phyloP scores from a whole-genome alignment of 2,888 invertebrate genomes.

The Steinernema carpocapsae region DNA sequence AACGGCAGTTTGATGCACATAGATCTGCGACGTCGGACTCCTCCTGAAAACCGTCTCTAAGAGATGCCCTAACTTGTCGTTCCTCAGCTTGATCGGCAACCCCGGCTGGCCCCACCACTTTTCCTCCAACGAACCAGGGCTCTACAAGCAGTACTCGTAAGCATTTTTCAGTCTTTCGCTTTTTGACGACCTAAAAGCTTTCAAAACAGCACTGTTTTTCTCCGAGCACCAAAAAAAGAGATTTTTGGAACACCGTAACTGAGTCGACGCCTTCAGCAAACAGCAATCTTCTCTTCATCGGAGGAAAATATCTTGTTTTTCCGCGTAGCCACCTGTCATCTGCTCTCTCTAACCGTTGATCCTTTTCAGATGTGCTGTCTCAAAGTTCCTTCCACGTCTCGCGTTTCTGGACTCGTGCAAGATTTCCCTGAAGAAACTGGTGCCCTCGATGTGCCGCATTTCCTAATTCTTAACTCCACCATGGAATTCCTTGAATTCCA shows the following conservation, averaged over 20 bases:
- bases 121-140: neutral
- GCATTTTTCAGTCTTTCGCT: slow-evolving; percentile 6
- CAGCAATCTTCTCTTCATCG: too few relatives aligned
- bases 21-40: slow-evolving; percentile 55
- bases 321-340: too few relatives aligned
- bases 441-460: slow-evolving; percentile 3
- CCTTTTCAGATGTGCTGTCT: slow-evolving; percentile 39
- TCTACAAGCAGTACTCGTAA: slow-evolving; percentile 38
- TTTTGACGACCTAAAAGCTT: neutral
- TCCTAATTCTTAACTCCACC: neutral
- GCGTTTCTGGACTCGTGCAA: slow-evolving; percentile 43
- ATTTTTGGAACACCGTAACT: neutral
- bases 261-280: neutral
- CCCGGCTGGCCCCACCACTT: slow-evolving; percentile 56
- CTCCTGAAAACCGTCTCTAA: slow-evolving; percentile 49
- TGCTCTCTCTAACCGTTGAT: neutral
- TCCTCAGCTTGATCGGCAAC: slow-evolving; percentile 54
- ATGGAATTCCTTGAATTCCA: neutral
- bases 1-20: neutral
- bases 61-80: slow-evolving; percentile 55
- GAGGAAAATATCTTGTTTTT: too few relatives aligned
- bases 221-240: too few relatives aligned
- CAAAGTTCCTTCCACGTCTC: slow-evolving; percentile 41
- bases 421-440: slow-evolving; percentile 1
- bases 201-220: neutral